Base-by-base conservation (phyloP, 2,113 vertebrate genomes). In the Ailurus styani region DNA sequence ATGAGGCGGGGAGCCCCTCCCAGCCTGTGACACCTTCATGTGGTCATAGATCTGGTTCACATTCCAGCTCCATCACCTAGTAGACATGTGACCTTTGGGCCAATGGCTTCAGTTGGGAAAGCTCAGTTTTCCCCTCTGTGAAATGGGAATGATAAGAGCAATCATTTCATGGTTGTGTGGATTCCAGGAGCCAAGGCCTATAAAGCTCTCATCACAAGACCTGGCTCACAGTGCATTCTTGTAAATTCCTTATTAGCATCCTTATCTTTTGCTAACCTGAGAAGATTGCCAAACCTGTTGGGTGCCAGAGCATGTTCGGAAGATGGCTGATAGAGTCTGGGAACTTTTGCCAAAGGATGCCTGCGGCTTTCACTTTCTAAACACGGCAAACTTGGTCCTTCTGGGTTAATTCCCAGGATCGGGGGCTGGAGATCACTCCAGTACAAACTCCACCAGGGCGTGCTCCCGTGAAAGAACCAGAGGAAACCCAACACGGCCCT, bases 71-170 rank as follows among this genome's bases (percentile, higher is more conserved):
- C 62, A 8, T 57, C 29, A 47, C 4, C 18, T 42, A 1, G 7
- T 13, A 55, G 20, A 47, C 13, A 5, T 2, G 1, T 31, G 70
- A 81, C n/a, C 37, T 95, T 54, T 12, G 68, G 37, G 89, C 23
- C 50, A 27, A 27, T 42, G 31, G 23, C 54, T 72, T 40, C 47
- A 52, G 62, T 62, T 6, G 9, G 37, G 42, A 31, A 34, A 15
- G 34, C 54, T 96, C 72, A 54, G 62, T 42, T 89, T 93, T 45
- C 78, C 66, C 21, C 17, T 62, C 60, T 88, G 87, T 78, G 45
- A 95, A 93, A 27, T 23, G 54, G 54, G 70, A 13, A 55, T 52
- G 2, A 17, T 50, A 12, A 8, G 5, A 45, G 7, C 9, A 2
- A 25, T 25, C 52, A 2, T 34, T 50, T 50, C 75, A 11, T 34